Conservation (phyloP, 2,888 invertebrate species). For the Hartigia nigra region DNA sequence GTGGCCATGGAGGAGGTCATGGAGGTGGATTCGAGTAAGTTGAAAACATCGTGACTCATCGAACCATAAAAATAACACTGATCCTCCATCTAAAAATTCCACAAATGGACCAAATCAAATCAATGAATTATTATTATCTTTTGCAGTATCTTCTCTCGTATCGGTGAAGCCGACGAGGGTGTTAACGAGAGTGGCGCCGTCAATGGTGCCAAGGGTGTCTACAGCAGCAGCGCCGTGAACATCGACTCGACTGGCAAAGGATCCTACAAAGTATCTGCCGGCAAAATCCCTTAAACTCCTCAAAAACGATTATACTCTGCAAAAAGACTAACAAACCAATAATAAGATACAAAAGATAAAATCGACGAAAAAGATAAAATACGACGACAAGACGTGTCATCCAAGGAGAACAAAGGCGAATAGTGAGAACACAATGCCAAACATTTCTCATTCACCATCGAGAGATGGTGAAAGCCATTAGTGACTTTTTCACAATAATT, state of each 20-base stretch:
- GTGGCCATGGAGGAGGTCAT: constrained; percentile 20
- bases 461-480: neutral
- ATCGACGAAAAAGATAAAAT: neutral
- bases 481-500: neutral
- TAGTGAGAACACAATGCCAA: neutral
- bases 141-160: constrained; percentile 59
- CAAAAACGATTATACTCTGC: neutral
- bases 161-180: constrained; percentile 61
- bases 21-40: constrained; percentile 16
- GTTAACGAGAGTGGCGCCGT: constrained; percentile 63
- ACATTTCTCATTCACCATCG: neutral
- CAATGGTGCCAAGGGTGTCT: constrained; percentile 66
- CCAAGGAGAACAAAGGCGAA: neutral
- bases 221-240: constrained; percentile 66
- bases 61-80: neutral
- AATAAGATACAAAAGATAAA: neutral
- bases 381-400: neutral
- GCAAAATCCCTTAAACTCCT: constrained; percentile 52
- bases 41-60: neutral
- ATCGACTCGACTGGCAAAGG: constrained; percentile 67
- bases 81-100: neutral
- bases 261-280: constrained; percentile 67
- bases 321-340: neutral
- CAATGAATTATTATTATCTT: neutral
- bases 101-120: neutral